Evolutionary conservation across 2,888 invertebrate species (phyloP).

Genomic region (Cephus spinipes): DNA sequence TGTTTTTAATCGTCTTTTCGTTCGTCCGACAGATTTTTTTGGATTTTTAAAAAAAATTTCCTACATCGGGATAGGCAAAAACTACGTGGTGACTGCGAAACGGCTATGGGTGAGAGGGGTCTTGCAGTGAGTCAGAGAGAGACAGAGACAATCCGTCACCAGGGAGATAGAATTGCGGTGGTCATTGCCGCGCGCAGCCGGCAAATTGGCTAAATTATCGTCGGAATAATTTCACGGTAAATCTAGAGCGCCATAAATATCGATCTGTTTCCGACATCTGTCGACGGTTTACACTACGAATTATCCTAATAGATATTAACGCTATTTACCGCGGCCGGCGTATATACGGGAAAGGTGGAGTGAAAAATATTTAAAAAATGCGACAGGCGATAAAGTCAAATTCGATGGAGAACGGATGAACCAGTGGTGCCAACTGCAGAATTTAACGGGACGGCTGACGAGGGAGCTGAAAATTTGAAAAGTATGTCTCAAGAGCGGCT

Average conservation of each 20-base stretch:
- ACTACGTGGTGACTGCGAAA: too few relatives aligned
- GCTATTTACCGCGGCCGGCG: constrained; percentile 6
- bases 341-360: background rate
- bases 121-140: too few relatives aligned
- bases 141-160: background rate
- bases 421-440: constrained; percentile 18
- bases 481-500: background rate
- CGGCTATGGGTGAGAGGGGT: too few relatives aligned
- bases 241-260: constrained; percentile 23
- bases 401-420: background rate
- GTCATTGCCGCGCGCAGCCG: background rate
- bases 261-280: constrained; percentile 25
- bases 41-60: too few relatives aligned
- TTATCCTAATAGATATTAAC: constrained; percentile 26
- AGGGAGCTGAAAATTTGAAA: background rate
- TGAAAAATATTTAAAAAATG: constrained; percentile 4
- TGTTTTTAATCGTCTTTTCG: background rate
- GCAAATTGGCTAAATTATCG: constrained; percentile 19
- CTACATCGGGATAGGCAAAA: too few relatives aligned
- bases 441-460: constrained; percentile 12
- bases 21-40: background rate
- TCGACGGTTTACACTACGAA: constrained; percentile 22
- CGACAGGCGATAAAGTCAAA: background rate
- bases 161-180: background rate
- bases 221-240: constrained; percentile 24